phyloP scores from a whole-genome alignment of 2,888 invertebrate genomes.

The Ophioninae sp. region DNA sequence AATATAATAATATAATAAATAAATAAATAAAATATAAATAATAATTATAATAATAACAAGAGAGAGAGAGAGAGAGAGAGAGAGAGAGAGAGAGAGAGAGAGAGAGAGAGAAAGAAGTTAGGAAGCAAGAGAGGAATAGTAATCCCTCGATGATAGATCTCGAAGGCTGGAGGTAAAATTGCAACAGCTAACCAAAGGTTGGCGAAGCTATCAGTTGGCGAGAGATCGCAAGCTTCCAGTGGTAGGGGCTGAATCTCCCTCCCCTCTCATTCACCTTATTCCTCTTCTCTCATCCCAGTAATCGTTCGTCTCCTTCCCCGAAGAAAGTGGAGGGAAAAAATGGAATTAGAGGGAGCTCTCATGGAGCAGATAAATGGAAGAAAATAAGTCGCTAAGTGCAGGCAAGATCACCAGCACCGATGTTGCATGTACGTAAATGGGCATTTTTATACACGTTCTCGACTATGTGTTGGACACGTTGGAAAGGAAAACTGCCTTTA shows the following conservation, averaged over 20 bases:
- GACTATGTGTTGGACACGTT: constrained; percentile 19
- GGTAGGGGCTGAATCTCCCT: constrained; percentile 7
- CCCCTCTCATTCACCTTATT: not conserved
- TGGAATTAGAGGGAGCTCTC: constrained; percentile 54
- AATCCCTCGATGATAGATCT: constrained; percentile 42
- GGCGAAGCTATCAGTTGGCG: constrained; percentile 44
- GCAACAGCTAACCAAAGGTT: constrained; percentile 46
- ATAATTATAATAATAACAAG: no score
- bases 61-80: constrained; percentile 54
- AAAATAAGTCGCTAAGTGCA: constrained; percentile 57
- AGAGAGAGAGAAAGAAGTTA: constrained; percentile 44
- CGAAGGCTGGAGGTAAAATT: constrained; percentile 49
- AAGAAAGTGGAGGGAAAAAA: constrained; percentile 42
- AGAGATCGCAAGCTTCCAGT: constrained; percentile 29
- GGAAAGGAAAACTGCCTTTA: constrained; percentile 49
- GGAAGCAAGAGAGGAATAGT: not conserved
- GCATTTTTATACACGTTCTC: not conserved
- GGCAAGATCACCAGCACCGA: constrained; percentile 53
- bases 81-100: constrained; percentile 51
- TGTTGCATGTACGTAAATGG: not conserved
- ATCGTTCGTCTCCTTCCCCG: constrained; percentile 47
- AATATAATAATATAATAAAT: no score
- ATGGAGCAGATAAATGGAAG: constrained; percentile 56
- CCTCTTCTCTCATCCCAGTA: not conserved
- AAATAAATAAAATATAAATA: no score